These are phyloP conservation scores for Hecatera dysodea DNA, from an alignment of 2,888 invertebrate species.

Conservation along the genomic window DNA sequence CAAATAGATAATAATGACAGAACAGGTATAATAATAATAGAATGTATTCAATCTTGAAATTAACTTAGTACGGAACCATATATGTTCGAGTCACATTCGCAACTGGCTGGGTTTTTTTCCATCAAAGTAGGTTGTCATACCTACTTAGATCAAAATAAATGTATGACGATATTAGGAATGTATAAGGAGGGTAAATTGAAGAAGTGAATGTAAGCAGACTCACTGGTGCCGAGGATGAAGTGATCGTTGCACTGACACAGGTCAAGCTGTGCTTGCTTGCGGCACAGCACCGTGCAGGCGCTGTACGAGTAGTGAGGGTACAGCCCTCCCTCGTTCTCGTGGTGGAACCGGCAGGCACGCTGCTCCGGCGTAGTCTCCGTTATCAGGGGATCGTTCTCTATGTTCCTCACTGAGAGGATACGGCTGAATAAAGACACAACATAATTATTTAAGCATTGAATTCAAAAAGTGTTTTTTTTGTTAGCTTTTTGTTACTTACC, in stretches of 20 bases:
- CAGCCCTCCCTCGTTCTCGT: conserved; percentile 92
- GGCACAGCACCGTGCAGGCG: conserved; percentile 93
- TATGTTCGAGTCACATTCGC: no score
- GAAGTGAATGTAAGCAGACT: conserved; percentile 55
- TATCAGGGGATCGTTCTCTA: conserved; percentile 93
- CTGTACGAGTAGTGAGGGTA: conserved; percentile 93
- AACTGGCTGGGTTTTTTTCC: no score
- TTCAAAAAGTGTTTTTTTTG: no score
- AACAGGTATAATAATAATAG: no score
- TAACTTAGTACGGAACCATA: no score
- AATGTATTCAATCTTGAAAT: no score
- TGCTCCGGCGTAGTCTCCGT: conserved; percentile 91
- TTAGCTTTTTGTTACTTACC: no score
- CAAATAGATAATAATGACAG: no score
- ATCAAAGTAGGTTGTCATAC: no score
- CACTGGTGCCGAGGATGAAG: conserved; percentile 92
- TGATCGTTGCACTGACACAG: conserved; percentile 93
- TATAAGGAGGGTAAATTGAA: no score
- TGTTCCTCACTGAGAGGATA: conserved; percentile 90
- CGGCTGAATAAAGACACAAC: conserved; percentile 79
- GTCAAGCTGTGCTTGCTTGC: conserved; percentile 91
- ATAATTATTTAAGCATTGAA: not conserved
- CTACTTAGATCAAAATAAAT: not conserved
- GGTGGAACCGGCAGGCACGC: conserved; percentile 93
- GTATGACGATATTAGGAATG: no score